A percentile compares a stretch with the other conserved stretches of the same genome.
Evolutionary conservation across 2,888 invertebrate genomes (phyloP).

Genomic region (Cylindroiulus punctatus): DNA sequence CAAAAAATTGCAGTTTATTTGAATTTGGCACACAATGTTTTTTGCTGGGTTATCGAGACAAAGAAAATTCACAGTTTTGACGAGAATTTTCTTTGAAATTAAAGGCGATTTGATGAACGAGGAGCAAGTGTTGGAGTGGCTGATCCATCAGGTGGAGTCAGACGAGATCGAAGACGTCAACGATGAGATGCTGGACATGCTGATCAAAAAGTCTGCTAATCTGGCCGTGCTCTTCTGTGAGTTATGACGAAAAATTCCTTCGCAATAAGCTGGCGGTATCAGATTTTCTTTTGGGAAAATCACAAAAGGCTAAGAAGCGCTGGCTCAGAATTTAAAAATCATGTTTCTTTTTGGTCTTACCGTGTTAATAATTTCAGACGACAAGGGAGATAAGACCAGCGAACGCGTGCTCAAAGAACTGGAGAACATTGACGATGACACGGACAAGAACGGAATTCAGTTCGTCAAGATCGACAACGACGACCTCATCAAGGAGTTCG

Average conservation of each 20-base stretch:
- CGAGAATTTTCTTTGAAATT: constrained; percentile 28
- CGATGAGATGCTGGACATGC: constrained; percentile 60
- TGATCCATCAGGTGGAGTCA: constrained; percentile 60
- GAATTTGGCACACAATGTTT: too few species aligned
- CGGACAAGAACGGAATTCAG: constrained; percentile 89
- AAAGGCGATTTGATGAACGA: constrained; percentile 61
- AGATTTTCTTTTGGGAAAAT: too few species aligned
- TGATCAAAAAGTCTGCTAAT: constrained; percentile 60
- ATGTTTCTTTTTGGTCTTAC: too few species aligned
- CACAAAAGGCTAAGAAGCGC: too few species aligned
- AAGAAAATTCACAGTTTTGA: not conserved
- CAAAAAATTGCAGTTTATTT: too few species aligned
- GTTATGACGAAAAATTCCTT: constrained; percentile 57
- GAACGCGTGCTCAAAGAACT: constrained; percentile 83
- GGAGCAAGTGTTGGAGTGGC: constrained; percentile 61
- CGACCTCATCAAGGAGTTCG: constrained; percentile 61
- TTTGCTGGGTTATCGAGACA: too few species aligned
- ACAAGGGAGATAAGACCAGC: constrained; percentile 85
- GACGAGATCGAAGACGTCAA: constrained; percentile 62
- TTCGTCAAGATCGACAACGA: constrained; percentile 92
- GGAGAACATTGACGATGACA: constrained; percentile 93
- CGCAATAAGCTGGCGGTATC: too few species aligned
- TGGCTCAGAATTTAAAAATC: too few species aligned
- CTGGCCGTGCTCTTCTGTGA: constrained; percentile 62
- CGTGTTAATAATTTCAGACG: constrained; percentile 73